Evolutionary conservation across 2,888 invertebrate genomes (phyloP).

Genomic region (Dryococelus australis): DNA sequence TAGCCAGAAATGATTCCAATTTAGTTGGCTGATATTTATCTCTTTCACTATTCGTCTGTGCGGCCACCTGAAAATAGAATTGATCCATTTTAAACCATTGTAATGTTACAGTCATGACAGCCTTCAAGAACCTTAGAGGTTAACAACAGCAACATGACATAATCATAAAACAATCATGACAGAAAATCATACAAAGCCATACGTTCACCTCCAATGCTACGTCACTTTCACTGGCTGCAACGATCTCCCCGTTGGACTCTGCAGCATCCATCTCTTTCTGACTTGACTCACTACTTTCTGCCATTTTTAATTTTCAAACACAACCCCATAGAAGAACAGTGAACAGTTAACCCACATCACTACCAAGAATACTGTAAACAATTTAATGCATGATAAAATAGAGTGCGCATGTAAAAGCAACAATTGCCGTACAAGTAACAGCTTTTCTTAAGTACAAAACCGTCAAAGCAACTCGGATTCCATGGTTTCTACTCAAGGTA

Average conservation of each 20-base stretch:
- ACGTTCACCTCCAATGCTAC: neutral
- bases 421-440: too few species aligned
- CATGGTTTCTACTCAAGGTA: too few species aligned
- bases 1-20: slow-evolving; percentile 81
- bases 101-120: neutral
- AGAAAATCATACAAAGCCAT: neutral
- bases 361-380: too few species aligned
- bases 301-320: neutral
- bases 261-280: neutral
- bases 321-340: too few species aligned
- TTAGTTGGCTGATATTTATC: slow-evolving; percentile 66
- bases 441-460: too few species aligned
- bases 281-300: neutral
- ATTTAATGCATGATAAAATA: too few species aligned
- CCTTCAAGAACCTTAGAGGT: neutral
- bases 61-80: slow-evolving; percentile 36
- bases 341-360: too few species aligned
- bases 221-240: neutral
- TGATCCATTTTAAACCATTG: neutral
- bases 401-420: too few species aligned
- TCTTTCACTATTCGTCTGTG: slow-evolving; percentile 48
- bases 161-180: too few species aligned
- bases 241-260: neutral
- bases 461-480: too few species aligned
- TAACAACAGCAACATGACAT: neutral